Evolutionary conservation across 2,113 vertebrate genomes (phyloP), one percentile per base, ranked within the genome.

Genomic region (Sinosuthora webbiana): DNA sequence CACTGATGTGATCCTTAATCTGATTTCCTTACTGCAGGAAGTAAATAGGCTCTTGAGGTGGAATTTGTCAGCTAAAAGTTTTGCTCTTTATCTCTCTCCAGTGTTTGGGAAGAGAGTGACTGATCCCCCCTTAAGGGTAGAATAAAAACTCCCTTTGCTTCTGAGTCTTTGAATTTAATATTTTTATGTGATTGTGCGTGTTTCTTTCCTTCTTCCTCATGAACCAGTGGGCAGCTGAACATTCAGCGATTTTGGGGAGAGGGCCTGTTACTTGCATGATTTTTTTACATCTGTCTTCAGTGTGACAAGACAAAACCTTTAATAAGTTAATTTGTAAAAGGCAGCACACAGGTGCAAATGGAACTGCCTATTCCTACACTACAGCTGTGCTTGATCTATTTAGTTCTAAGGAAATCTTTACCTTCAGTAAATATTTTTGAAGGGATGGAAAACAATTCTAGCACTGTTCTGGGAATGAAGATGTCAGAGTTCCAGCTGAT

Each of bases 111-210:
- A 89, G 23, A 91, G 45, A 57, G 10, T 67, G 52, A 82, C 33
- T 0, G 0, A 18, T 80, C 6, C 3, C 10, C 4, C 6, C 10
- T 30, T 56, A 71, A 68, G 25, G 13, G 7, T 47, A 17, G 21
- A 30, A 33, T 64, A 39, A 22, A 59, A 68, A 35, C 33, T 42
- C 33, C 9, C 6, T 57, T 49, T 94, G 62, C 47, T 88, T 70
- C 56, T 37, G 24, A 41, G 31, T 88, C n/a, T 39, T 80, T 39
- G 23, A 53, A 27, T 67, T 80, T 62, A 60, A 27, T 68, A 63
- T n/a, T 89, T 79, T 70, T 42, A n/a, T 5, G 2, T 41, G 45
- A 49, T 77, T 39, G 10, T 73, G 19, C 18, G 70, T 9, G 9
- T 23, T 37, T 56, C 37, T 59, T 78, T 59, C 16, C 15, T 21